Base-by-base conservation (phyloP, 2,888 invertebrate genomes). In the Oligia latruncula region DNA sequence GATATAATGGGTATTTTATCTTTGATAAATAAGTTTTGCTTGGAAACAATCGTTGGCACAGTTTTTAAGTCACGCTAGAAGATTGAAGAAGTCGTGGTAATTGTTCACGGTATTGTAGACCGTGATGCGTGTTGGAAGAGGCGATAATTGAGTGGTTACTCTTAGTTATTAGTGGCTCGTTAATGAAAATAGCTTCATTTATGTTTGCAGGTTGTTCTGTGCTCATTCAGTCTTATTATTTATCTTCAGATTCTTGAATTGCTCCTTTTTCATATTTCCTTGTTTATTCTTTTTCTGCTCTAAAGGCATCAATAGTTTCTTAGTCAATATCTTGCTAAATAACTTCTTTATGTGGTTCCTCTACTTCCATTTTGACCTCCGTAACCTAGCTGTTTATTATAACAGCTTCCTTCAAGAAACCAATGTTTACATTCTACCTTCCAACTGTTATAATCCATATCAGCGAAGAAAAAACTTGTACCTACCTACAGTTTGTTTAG, bases 41-140 rank as follows among this genome's bases (percentile, higher is more conserved):
- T 70, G 64, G 66, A 78, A 90, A 90, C 88, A 90, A 88, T 89
- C 72, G 79, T n/a, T 81, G 88, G 76, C 88, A 88, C 74, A 77
- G 89, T 82, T 88, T 83, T 82, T 64, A 67, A 87, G 82, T 78
- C 89, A 89, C 87, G 90, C 68, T 71, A 80, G 52, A 70, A 78
- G 73, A 74, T 79, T 85, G 82, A 40, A 72, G 80, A 70, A 74
- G 75, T 64, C 23, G 60, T 52, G 29, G 20, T 67, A n/a, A 77
- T 68, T 68, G 52, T 66, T 74, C 75, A 74, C 71, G 72, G 58
- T 74, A 78, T 78, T 77, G 35, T 84, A 29, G 64, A 52, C 75
- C 46, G 17, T 87, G 70, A 71, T 73, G 66, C 75, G 74, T 82
- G 67, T 65, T 43, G 4, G n/a, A 67, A 89, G 23, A 75, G 68